Conservation (phyloP, 2,113 vertebrate genomes). For the Nipponia nippon region DNA sequence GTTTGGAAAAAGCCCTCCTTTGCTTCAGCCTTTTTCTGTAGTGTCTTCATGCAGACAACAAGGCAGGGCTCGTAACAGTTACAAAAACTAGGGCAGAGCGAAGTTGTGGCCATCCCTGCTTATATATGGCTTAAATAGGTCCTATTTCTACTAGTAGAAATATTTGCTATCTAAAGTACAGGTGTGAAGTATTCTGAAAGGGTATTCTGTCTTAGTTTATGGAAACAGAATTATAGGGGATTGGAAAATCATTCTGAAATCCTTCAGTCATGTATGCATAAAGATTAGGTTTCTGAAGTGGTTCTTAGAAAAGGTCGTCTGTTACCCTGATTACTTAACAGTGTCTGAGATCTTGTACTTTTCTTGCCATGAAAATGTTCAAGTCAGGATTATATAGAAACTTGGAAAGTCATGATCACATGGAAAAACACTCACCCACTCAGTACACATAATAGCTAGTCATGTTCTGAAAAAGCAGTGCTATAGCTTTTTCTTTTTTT, state of each 20-base stretch:
- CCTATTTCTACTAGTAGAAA: neutral
- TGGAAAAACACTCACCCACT: slow-evolving; percentile 57
- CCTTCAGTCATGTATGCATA: neutral
- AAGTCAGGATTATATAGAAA: slow-evolving; percentile 32
- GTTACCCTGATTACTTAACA: slow-evolving; percentile 8
- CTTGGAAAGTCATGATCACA: slow-evolving; percentile 58
- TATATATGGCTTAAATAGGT: neutral
- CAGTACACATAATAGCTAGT: slow-evolving; percentile 51
- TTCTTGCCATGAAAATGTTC: neutral
- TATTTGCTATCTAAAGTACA: neutral
- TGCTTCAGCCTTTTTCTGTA: neutral
- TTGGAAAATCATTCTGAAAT: neutral
- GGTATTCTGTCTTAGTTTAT: neutral
- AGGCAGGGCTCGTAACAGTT: neutral
- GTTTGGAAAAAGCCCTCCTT: neutral
- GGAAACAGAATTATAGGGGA: neutral
- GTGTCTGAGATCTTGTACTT: neutral
- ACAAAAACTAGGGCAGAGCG: neutral
- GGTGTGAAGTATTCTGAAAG: neutral
- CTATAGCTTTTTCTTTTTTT: neutral
- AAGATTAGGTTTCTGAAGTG: slow-evolving; percentile 36
- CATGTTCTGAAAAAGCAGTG: slow-evolving; percentile 3
- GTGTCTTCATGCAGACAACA: neutral
- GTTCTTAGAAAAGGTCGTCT: neutral
- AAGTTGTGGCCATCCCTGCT: neutral